These are phyloP conservation scores for Dryomyza anilis DNA, from an alignment of 2,888 invertebrate species.

Conservation along the genomic window DNA sequence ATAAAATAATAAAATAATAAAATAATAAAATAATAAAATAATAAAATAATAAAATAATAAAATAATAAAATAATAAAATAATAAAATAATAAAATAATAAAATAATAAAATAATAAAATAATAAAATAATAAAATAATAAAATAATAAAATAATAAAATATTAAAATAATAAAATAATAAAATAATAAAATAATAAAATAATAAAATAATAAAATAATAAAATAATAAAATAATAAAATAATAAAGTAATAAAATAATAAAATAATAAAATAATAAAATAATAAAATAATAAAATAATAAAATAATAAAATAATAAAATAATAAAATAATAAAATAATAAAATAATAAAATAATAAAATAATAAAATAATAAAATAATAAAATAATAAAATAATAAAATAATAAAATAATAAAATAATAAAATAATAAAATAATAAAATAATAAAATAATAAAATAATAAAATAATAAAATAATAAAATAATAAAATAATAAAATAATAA, in stretches of 20 bases:
- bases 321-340: neutral
- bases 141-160: neutral
- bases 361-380: neutral
- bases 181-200: neutral
- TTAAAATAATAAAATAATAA: neutral
- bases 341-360: neutral
- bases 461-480: neutral
- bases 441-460: neutral
- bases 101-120: neutral
- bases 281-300: neutral
- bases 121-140: neutral
- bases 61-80: neutral
- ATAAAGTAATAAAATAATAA: neutral
- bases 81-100: neutral
- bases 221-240: neutral
- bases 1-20: too few species aligned
- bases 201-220: neutral
- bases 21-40: neutral
- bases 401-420: neutral
- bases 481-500: neutral
- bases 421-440: neutral
- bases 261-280: neutral
- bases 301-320: neutral
- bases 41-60: neutral
- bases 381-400: neutral